phyloP scores from a whole-genome alignment of 2,888 invertebrate genomes.

The Hesperia comma region DNA sequence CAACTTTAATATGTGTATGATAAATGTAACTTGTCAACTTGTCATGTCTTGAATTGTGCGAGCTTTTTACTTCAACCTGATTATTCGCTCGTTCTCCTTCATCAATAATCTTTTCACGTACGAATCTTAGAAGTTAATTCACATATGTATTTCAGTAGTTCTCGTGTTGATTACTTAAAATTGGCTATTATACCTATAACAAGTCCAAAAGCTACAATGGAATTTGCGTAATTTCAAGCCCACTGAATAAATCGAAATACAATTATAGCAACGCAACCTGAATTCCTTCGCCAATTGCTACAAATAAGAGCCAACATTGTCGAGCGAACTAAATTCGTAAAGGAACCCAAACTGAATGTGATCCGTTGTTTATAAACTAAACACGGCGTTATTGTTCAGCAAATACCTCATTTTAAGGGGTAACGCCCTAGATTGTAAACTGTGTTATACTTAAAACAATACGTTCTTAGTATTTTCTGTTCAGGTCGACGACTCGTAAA shows the following conservation, averaged over 20 bases:
- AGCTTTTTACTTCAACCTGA: too few relatives aligned
- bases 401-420: conserved; percentile 74
- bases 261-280: conserved; percentile 21
- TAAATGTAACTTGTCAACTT: too few relatives aligned
- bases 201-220: background rate
- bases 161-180: too few relatives aligned
- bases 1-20: too few relatives aligned
- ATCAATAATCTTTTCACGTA: too few relatives aligned
- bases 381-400: conserved; percentile 70
- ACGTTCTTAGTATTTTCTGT: conserved; percentile 69
- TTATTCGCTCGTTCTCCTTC: too few relatives aligned
- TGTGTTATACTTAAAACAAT: conserved; percentile 68
- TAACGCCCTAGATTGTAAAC: conserved; percentile 79
- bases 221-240: conserved; percentile 16
- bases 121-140: too few relatives aligned
- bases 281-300: conserved; percentile 8
- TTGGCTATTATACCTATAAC: background rate
- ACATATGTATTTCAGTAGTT: too few relatives aligned
- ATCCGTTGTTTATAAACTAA: conserved; percentile 65
- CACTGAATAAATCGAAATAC: conserved; percentile 7
- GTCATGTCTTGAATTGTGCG: too few relatives aligned
- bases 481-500: conserved; percentile 75
- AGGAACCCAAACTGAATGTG: conserved; percentile 59
- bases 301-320: conserved; percentile 24
- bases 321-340: conserved; percentile 43